Conservation (phyloP, 2,888 invertebrate genomes). For the Selenia dentaria region DNA sequence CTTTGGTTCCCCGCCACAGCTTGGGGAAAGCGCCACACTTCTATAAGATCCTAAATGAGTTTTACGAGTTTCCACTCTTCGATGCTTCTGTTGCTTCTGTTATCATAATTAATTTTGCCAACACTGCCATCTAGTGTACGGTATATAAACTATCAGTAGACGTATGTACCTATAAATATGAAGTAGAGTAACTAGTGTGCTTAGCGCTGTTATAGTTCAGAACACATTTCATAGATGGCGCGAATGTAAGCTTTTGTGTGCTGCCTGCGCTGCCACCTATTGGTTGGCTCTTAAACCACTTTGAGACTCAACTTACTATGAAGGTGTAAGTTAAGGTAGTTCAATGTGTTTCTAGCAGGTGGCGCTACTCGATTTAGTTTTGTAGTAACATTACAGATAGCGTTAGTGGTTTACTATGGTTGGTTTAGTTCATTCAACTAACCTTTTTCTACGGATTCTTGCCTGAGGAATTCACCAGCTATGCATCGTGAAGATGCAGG, state of each 20-base stretch:
- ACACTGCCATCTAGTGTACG: conserved; percentile 7
- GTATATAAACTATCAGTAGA: neutral
- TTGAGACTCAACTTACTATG: neutral
- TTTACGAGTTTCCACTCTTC: too few species aligned
- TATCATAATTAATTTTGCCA: too few species aligned
- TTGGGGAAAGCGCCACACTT: too few species aligned
- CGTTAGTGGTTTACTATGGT: conserved; percentile 27
- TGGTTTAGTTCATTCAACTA: too few species aligned
- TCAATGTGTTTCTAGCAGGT: conserved; percentile 22
- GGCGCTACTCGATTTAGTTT: conserved; percentile 22
- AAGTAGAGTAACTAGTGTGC: too few species aligned
- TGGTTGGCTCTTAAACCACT: neutral
- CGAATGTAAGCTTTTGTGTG: conserved; percentile 4
- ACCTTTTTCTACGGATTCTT: too few species aligned
- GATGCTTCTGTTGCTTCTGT: too few species aligned
- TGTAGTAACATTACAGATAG: conserved; percentile 28
- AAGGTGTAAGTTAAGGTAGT: conserved; percentile 7
- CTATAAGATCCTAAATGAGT: too few species aligned
- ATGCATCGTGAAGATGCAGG: too few species aligned
- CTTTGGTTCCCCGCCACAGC: too few species aligned
- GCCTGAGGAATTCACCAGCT: too few species aligned
- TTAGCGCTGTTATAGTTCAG: neutral
- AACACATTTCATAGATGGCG: conserved; percentile 13
- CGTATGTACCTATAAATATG: too few species aligned
- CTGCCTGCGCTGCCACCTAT: conserved; percentile 45